Base-by-base conservation (phyloP, 23 tunicate genomes). In the Ciona savignyi region DNA sequence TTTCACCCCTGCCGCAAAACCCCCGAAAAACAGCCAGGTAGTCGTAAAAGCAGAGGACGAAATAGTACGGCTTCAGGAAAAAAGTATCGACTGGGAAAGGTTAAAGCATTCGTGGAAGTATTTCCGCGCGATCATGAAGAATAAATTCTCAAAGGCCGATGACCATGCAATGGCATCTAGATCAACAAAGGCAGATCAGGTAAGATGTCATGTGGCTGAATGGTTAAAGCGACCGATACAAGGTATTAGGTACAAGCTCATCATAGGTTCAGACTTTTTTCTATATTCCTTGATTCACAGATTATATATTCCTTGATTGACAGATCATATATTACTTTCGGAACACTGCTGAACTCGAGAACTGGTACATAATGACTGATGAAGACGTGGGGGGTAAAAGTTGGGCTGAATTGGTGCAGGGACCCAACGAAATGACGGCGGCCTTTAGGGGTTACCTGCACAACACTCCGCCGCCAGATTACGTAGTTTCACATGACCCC, bases 341-440 rank as follows among this genome's bases (percentile, higher is more conserved):
- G 3, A 69, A 56, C 51, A 23, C 26, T 30, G 85, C 63, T 9
- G 98, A 93, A 49, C 65, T 95, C 20, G 70, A 62, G 2, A 51
- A 91, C 77, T 95, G 99, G 99, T 80, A 80, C 32, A 60, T 87
- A 34, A 76, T 81, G 69, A 95, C 99, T 29, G 99, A 95, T 56
- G 96, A 95, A 77, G 90, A 84, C 32, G 29, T 76, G 9, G 83
- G 81, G 9, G 99, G 96, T 32, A 70, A 72, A 62, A 91, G 97
- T 35, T 91, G 91, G 91, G 92, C 97, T 6, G 97, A 91, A 51
- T 73, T 91, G 25, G 31, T 34, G 3, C 97, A 77, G 23, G 78
- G 91, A 21, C 35, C 65, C 6, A 91, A 91, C 71, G 97, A 80
- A 72, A 77, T 77, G 83, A 91, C 97, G 30, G 84, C 90, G 67